Percentiles rank a stretch among this genome's conserved stretches.
Conservation (phyloP, 2,113 vertebrate species). For the Corythornis vintsioides region DNA sequence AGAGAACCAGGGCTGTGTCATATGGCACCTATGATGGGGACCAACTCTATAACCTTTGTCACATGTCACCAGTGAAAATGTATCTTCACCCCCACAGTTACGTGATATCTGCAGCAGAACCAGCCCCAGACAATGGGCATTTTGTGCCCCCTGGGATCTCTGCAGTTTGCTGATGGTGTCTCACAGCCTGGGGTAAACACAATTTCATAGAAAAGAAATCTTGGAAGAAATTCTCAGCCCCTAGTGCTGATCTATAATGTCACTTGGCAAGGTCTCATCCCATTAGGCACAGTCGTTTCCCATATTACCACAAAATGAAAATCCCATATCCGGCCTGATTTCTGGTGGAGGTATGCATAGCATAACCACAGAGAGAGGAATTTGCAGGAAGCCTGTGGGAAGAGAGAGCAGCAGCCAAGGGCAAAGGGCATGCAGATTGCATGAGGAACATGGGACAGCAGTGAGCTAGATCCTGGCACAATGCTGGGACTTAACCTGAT, state of each 20-base stretch:
- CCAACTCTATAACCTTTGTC: neutral
- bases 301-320: neutral
- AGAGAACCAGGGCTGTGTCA: fast-evolving
- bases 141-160: neutral
- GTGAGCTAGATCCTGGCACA: neutral
- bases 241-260: neutral
- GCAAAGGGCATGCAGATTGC: neutral
- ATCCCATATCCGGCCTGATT: neutral
- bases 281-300: fast-evolving
- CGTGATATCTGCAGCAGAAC: neutral
- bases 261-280: neutral
- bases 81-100: neutral
- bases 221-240: neutral
- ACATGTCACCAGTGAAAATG: neutral
- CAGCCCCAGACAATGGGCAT: neutral
- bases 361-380: neutral
- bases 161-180: neutral
- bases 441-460: neutral
- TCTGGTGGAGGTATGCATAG: neutral
- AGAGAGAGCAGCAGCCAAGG: neutral
- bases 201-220: neutral
- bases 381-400: neutral
- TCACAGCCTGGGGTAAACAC: neutral
- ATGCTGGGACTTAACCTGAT: neutral
- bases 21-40: neutral